phyloP scores from a whole-genome alignment of 1,140 invertebrate genomes.

The Drosophila repletoides region DNA sequence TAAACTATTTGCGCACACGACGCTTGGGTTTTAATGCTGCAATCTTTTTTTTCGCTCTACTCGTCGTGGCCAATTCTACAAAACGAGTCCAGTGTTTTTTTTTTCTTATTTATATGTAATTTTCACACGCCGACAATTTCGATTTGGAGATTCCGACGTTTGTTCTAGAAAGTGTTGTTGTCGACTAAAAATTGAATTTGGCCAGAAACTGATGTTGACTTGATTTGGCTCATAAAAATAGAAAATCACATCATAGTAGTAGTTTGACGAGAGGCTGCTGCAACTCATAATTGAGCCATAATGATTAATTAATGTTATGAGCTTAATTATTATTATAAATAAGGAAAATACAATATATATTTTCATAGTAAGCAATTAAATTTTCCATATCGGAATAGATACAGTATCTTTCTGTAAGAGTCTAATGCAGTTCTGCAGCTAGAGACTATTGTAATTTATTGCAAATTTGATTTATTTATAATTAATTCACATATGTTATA shows the following conservation, averaged over 20 bases:
- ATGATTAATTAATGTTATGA: not conserved
- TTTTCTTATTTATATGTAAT: constrained; percentile 6
- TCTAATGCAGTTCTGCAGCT: not conserved
- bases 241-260: no score
- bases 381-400: no score
- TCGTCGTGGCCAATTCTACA: constrained; percentile 28
- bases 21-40: constrained; percentile 42
- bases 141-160: constrained; percentile 40
- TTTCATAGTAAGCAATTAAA: no score
- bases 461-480: not conserved
- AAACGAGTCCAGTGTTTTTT: constrained; percentile 11
- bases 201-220: constrained; percentile 24
- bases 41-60: constrained; percentile 19
- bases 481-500: not conserved
- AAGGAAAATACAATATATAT: no score
- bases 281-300: not conserved
- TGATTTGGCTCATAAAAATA: constrained; percentile 38
- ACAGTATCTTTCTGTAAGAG: no score
- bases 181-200: constrained; percentile 34
- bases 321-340: not conserved
- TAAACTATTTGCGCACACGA: constrained; percentile 10
- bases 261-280: no score
- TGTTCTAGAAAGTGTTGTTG: constrained; percentile 39
- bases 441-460: no score
- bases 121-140: constrained; percentile 45